Base-by-base conservation (phyloP, 2,113 vertebrate species). In the Tiliqua scincoides region DNA sequence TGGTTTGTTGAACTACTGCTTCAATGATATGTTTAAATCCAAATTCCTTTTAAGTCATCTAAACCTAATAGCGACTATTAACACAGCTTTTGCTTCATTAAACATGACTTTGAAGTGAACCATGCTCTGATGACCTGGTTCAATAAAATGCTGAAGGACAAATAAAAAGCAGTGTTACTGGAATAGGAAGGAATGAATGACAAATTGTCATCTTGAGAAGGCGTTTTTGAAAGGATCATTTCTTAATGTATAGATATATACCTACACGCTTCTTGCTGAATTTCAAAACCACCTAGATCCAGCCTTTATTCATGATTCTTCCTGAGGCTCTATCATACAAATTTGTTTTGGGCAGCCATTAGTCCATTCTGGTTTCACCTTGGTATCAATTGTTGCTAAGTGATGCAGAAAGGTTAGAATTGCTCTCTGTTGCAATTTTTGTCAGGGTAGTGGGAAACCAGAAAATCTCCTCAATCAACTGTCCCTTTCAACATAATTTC, bases 71-170 rank as follows among this genome's bases (percentile, higher is more conserved):
- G 94, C 84, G 91, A 86, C 92, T 95, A 95, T 96, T 97, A 96
- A 96, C 95, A 95, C 83, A 94, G 90, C 89, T 94, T 94, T 92
- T 89, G 95, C 92, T 95, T 96, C 96, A 94, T 96, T 96, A 96
- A 94, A 94, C 92, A 79, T 93, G 91, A 94, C 93, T 95, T 94
- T 73, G 0, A 95, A 94, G 91, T 87, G 91, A 95, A 92, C 52
- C 25, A 10, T 7, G 79, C 83, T 95, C 83, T 35, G 79, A 95
- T 92, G 90, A 90, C 91, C 79, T 79, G 10, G 85, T 92, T 96
- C 94, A 94, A 94, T 94, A 87, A 90, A 86, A 32, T 82, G 82
- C 92, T 95, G 93, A 95, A 96, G 94, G 94, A 96, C 95, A 96
- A 95, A 95, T 71, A 87, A 95, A 95, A 88, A 72, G 52, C 94